Evolutionary conservation across 2,888 invertebrate genomes (phyloP).

Genomic region (Agonopterix heracliana): DNA sequence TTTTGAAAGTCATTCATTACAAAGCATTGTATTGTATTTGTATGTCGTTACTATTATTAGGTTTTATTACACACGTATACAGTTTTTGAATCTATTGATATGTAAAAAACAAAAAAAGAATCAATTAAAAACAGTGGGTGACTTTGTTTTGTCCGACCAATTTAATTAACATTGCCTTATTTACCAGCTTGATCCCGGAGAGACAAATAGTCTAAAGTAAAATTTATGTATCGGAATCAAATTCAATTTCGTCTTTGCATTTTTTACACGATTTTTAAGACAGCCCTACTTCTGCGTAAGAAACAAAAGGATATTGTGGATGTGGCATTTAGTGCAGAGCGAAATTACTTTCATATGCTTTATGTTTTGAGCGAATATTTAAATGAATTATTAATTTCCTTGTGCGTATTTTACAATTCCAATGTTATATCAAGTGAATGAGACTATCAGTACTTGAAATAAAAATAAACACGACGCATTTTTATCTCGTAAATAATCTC

Average conservation of each 20-base stretch:
- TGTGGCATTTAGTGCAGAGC: conserved; percentile 15
- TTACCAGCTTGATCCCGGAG: conserved; percentile 64
- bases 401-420: too few relatives aligned
- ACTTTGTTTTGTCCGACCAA: conserved; percentile 62
- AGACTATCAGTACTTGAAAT: too few relatives aligned
- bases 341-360: background rate
- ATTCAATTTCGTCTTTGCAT: conserved; percentile 73
- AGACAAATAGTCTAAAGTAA: conserved; percentile 73
- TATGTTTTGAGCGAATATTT: too few relatives aligned
- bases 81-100: background rate
- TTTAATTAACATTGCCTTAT: conserved; percentile 69
- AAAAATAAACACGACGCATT: too few relatives aligned
- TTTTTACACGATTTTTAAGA: conserved; percentile 66
- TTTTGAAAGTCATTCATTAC: conserved; percentile 68
- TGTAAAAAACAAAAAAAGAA: conserved; percentile 28
- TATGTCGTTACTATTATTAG: conserved; percentile 45
- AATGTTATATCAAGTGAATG: too few relatives aligned
- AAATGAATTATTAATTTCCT: too few relatives aligned
- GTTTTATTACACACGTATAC: conserved; percentile 30
- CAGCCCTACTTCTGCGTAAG: conserved; percentile 43
- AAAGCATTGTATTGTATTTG: conserved; percentile 46
- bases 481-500: too few relatives aligned
- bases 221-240: conserved; percentile 76
- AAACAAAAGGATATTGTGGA: conserved; percentile 41
- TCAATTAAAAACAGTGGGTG: conserved; percentile 59